These are phyloP conservation scores for Trachelus troglodyta DNA, from an alignment of 2,888 invertebrate species.

Conservation along the genomic window DNA sequence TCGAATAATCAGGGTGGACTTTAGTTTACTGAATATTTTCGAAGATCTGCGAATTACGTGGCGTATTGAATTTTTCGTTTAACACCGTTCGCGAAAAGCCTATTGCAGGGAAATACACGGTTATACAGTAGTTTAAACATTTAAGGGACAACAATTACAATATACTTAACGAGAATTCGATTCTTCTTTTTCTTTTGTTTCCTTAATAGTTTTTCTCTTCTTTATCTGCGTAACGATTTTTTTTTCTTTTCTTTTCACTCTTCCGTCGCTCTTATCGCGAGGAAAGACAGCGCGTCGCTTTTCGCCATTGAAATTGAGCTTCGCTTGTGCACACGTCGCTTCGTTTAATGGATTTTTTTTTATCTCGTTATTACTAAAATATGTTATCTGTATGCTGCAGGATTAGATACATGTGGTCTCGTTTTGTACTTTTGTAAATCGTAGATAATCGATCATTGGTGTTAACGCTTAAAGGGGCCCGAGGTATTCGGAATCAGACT, in stretches of 20 bases:
- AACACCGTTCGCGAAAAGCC: too few species aligned
- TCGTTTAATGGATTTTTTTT: not conserved
- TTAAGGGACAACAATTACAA: conserved; percentile 4
- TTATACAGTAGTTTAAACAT: not conserved
- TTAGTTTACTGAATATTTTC: not conserved
- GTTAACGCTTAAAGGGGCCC: not conserved
- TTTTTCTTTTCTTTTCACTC: not conserved
- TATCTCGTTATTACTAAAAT: conserved; percentile 4
- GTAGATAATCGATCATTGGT: conserved; percentile 11
- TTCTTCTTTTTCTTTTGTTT: conserved; percentile 6
- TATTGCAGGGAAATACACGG: not conserved
- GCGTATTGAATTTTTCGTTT: not conserved
- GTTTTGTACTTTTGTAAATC: conserved; percentile 19
- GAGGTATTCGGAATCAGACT: conserved; percentile 3
- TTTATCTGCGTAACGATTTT: not conserved
- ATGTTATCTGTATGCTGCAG: conserved; percentile 15
- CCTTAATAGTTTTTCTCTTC: not conserved
- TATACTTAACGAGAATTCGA: not conserved
- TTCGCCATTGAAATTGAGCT: conserved; percentile 3
- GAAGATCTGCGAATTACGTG: not conserved
- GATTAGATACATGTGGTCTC: conserved; percentile 9
- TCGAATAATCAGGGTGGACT: not conserved
- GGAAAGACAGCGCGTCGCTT: not conserved
- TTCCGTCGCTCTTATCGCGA: not conserved
- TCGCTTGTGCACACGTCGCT: not conserved